Evolutionary conservation across 1,140 invertebrate species (phyloP), one percentile per base, ranked within the genome.

Genomic region (Neodiprion fabricii): DNA sequence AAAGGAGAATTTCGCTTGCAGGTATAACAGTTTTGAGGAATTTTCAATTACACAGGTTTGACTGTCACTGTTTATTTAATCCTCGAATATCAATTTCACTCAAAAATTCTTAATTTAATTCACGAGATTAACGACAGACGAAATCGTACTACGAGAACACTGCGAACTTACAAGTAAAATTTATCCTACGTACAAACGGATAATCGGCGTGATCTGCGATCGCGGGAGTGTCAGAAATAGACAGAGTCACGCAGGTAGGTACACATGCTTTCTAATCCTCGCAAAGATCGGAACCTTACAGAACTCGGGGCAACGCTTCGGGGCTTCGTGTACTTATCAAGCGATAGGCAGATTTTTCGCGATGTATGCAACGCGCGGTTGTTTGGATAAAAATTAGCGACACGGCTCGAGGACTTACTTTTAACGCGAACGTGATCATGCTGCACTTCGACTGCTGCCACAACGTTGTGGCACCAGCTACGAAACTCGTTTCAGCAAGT

Each of bases 401-500:
- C 28, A 65, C 12, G 61, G 17, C 1, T 65, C 17, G 12, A 12
- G 10, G 40, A 69, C 67, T 69, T 21, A 69, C 67, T 69, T 69
- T 69, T 69, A 69, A 47, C 67, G 67, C 40, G 67, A 69, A 21
- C 21, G 17, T 69, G 11, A 69, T 69, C 3, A 11, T 69, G 67
- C 14, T 14, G 53, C 11, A 61, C 11, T 21, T 69, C 67, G 21
- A 69, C 12, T 21, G 67, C 10, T 23, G 67, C 40, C 14, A 69
- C 17, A 14, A 40, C 23, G 67, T 7, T 17, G 53, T 12, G 23
- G 40, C 23, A 69, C 67, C 21, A 69, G 21, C 67, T 69, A 14
- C 40, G 7, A 69, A 69, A 47, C 17, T 69, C 67, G 11, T 69
- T 69, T 69, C 11, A 69, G 11, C 3, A 12, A 17, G 11, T 14